A percentile compares a stretch with the other conserved stretches of the same genome.
phyloP scores from a whole-genome alignment of 2,113 vertebrate genomes.

The Poeciliopsis prolifica region DNA sequence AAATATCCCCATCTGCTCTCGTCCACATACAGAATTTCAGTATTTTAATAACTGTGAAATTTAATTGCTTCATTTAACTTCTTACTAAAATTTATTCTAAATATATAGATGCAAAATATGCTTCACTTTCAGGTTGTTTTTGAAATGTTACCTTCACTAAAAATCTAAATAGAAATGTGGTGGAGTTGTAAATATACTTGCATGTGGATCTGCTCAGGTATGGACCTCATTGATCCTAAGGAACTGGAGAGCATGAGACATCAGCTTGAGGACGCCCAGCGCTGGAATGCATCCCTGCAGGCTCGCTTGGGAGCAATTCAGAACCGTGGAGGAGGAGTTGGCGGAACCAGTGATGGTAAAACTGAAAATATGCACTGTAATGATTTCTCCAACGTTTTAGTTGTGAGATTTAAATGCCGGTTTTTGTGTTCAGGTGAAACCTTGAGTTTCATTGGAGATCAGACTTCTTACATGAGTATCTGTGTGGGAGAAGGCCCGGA shows the following conservation, averaged over 20 bases:
- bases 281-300: slow-evolving; percentile 83
- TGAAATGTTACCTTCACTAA: not conserved
- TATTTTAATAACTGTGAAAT: not conserved
- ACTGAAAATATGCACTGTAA: not conserved
- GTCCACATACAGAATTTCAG: not conserved
- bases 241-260: slow-evolving; percentile 78
- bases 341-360: slow-evolving; percentile 76
- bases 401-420: not conserved
- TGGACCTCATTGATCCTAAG: slow-evolving; percentile 67
- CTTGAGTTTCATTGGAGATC: slow-evolving; percentile 88
- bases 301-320: slow-evolving; percentile 81
- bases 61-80: not conserved
- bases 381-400: not conserved
- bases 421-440: slow-evolving; percentile 82
- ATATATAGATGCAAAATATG: not conserved
- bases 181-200: not conserved
- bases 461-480: slow-evolving; percentile 97
- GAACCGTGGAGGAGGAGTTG: slow-evolving; percentile 80
- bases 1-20: not conserved
- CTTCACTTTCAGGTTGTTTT: not conserved
- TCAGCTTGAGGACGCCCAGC: slow-evolving; percentile 82
- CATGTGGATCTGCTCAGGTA: slow-evolving; percentile 39
- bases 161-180: not conserved
- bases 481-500: slow-evolving; percentile 85
- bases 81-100: not conserved